Conservation (phyloP, 2,113 vertebrate genomes). For the Ammospiza nelsoni region DNA sequence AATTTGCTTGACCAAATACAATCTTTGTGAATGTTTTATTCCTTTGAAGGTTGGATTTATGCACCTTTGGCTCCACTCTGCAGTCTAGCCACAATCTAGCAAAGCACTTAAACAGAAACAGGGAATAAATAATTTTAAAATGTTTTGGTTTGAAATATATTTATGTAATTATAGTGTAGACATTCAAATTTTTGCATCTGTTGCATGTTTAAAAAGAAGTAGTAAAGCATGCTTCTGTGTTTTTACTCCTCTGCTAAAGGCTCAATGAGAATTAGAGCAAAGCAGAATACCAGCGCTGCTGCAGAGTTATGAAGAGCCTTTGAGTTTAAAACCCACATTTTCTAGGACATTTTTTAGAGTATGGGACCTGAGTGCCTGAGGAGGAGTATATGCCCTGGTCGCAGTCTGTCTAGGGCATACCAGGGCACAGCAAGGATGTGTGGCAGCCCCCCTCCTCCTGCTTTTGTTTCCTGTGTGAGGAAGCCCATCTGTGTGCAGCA, state of each 20-base stretch:
- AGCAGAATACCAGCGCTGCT: neutral
- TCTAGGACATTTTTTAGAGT: neutral
- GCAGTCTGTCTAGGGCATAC: constrained; percentile 23
- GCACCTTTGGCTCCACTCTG: neutral
- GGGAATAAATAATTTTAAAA: constrained; percentile 32
- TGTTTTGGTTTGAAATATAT: constrained; percentile 33
- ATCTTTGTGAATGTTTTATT: neutral
- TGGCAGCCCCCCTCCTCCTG: constrained; percentile 11
- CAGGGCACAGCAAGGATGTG: constrained; percentile 13
- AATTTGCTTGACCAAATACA: constrained; percentile 24
- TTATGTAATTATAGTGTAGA: constrained; percentile 27
- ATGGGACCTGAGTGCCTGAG: neutral
- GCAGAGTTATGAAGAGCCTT: neutral
- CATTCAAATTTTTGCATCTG: neutral
- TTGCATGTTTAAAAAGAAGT: neutral
- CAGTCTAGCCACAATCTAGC: constrained; percentile 4
- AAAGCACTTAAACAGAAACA: constrained; percentile 25
- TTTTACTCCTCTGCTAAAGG: neutral
- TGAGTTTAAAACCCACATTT: neutral
- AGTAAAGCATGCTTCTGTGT: neutral
- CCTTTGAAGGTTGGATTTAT: constrained; percentile 52
- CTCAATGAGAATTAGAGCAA: neutral
- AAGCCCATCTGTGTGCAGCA: constrained; percentile 60
- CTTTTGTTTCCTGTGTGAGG: constrained; percentile 38
- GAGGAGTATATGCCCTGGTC: neutral